Evolutionary conservation across 2,888 invertebrate genomes (phyloP).

Genomic region (Sepiola atlantica): DNA sequence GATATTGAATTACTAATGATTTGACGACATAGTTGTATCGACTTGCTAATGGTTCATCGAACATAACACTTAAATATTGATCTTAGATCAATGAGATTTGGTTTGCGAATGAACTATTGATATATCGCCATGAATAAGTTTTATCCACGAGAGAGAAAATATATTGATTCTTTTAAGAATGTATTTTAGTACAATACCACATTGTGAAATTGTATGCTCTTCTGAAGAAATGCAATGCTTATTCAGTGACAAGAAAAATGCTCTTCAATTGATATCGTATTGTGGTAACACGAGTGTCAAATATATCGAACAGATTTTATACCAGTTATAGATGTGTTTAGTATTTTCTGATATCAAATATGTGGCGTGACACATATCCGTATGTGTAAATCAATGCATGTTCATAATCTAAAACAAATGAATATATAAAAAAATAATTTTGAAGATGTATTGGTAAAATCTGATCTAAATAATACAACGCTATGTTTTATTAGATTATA

Average conservation of each 20-base stretch:
- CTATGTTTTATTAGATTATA: no score
- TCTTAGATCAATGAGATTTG: neutral
- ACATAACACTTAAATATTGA: neutral
- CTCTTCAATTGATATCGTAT: neutral
- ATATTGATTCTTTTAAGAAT: neutral
- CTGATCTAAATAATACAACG: no score
- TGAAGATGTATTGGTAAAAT: no score
- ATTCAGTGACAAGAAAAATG: neutral
- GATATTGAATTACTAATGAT: conserved; percentile 8
- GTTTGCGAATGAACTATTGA: neutral
- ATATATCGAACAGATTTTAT: neutral
- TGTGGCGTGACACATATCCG: neutral
- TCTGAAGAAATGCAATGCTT: neutral
- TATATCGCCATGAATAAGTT: neutral
- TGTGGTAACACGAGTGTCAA: neutral
- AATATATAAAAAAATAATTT: no score
- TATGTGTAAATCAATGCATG: neutral
- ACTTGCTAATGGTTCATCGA: neutral
- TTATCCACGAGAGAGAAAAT: neutral
- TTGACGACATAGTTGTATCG: neutral
- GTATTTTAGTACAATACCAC: neutral
- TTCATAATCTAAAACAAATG: no score
- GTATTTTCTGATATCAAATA: neutral
- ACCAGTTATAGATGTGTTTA: neutral
- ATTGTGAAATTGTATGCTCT: neutral